Conservation (phyloP, 2,888 invertebrate species). For the Meiosimyza decipiens region DNA sequence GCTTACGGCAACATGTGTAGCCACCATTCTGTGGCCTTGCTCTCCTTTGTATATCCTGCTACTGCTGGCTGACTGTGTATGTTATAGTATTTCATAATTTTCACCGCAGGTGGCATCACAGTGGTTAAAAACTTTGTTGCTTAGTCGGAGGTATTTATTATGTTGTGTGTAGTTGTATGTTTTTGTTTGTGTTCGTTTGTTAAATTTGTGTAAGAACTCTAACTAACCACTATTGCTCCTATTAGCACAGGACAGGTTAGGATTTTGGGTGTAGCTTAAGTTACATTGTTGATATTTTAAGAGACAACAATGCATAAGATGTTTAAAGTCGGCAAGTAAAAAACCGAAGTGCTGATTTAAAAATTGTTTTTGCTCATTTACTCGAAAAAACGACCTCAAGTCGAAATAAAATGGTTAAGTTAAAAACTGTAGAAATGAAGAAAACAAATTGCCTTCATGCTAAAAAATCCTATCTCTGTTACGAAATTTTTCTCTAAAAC, state of each 20-base stretch:
- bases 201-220: too few species aligned
- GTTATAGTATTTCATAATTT: constrained; percentile 15
- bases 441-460: too few species aligned
- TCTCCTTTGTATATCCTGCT: background rate
- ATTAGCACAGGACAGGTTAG: too few species aligned
- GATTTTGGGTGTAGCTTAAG: constrained; percentile 14
- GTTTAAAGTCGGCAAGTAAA: background rate
- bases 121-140: constrained; percentile 43
- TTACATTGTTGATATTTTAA: constrained; percentile 9
- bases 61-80: background rate
- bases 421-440: too few species aligned
- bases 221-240: too few species aligned
- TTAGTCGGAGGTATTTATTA: background rate
- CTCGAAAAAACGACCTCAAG: too few species aligned
- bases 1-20: background rate
- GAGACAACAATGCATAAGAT: background rate
- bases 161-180: background rate
- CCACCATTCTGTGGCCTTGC: background rate
- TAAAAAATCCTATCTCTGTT: too few species aligned
- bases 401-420: too few species aligned
- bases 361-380: too few species aligned
- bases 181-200: constrained; percentile 29
- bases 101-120: constrained; percentile 19
- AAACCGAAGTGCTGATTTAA: background rate
- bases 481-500: too few species aligned